Percentiles rank a stretch among this genome's conserved stretches.
phyloP scores from a whole-genome alignment of 2,888 invertebrate genomes.

The Pyrochroa serraticornis region DNA sequence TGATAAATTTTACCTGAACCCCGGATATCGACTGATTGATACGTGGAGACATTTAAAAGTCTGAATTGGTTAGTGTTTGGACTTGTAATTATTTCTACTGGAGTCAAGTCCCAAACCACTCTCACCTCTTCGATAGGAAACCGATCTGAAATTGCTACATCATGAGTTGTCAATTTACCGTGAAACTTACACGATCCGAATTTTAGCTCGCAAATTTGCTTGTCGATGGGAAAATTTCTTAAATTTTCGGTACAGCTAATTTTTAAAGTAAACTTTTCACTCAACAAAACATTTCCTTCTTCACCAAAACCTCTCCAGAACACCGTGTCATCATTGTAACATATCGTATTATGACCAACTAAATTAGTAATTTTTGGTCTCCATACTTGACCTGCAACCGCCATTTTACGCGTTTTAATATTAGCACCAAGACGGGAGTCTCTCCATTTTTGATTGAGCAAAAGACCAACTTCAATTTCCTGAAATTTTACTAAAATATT shows the following conservation, averaged over 20 bases:
- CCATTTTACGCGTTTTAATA: constrained; percentile 40
- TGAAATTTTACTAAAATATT: constrained; percentile 18
- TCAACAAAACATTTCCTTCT: constrained; percentile 43
- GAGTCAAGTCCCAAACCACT: constrained; percentile 37
- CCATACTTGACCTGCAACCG: constrained; percentile 47
- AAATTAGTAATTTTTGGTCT: constrained; percentile 44
- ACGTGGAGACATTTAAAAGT: constrained; percentile 37
- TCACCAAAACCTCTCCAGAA: constrained; percentile 47
- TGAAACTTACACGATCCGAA: constrained; percentile 45
- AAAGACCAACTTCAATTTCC: constrained; percentile 37
- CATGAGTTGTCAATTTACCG: neutral
- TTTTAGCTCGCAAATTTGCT: constrained; percentile 43
- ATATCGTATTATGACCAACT: constrained; percentile 31
- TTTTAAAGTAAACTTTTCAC: constrained; percentile 39
- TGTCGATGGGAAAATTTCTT: constrained; percentile 45
- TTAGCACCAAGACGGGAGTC: constrained; percentile 45
- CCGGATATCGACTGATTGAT: constrained; percentile 37
- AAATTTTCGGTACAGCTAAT: constrained; percentile 39
- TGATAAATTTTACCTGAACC: constrained; percentile 32
- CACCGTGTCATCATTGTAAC: constrained; percentile 39
- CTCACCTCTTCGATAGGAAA: constrained; percentile 46
- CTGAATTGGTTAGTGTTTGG: constrained; percentile 37
- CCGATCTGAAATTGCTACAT: constrained; percentile 38
- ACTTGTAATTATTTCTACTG: constrained; percentile 31
- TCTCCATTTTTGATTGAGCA: constrained; percentile 45